Evolutionary conservation across 2,797 vertebrate species (phyloP).

Genomic region (Helicolenus hilgendorfi): DNA sequence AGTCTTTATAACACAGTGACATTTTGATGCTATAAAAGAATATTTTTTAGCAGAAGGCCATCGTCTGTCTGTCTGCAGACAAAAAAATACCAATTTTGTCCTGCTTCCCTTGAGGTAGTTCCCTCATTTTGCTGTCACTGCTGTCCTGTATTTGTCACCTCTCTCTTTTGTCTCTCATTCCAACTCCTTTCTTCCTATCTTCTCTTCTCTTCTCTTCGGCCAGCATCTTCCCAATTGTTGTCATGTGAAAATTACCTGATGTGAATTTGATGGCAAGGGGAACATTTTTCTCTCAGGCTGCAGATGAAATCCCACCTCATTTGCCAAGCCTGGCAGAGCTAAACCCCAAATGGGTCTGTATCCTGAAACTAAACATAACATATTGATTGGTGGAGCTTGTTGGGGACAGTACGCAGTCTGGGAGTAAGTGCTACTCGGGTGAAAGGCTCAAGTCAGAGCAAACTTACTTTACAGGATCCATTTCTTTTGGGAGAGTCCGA

Average conservation of each 20-base stretch:
- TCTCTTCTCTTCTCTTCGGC: background rate
- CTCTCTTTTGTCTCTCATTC: conserved; percentile 42
- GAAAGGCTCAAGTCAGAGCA: conserved; percentile 17
- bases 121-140: conserved; percentile 63
- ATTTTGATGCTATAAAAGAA: conserved; percentile 38
- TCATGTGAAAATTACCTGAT: conserved; percentile 47
- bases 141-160: conserved; percentile 55
- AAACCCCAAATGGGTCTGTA: conserved; percentile 26
- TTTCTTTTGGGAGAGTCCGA: conserved; percentile 28
- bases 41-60: conserved; percentile 15
- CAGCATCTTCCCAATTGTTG: conserved; percentile 11
- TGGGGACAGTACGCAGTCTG: background rate
- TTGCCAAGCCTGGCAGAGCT: background rate
- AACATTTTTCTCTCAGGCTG: conserved; percentile 8
- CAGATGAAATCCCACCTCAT: conserved; percentile 23
- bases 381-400: conserved; percentile 38
- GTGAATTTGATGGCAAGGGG: conserved; percentile 40
- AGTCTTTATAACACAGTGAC: conserved; percentile 22
- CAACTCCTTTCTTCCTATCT: background rate
- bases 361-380: conserved; percentile 46
- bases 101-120: conserved; percentile 45
- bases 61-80: conserved; percentile 21
- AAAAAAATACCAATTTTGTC: conserved; percentile 43
- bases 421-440: conserved; percentile 17
- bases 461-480: conserved; percentile 32